Evolutionary conservation across 2,888 invertebrate genomes (phyloP), one percentile per base, ranked within the genome.

Genomic region (Oxystoma pomonae): DNA sequence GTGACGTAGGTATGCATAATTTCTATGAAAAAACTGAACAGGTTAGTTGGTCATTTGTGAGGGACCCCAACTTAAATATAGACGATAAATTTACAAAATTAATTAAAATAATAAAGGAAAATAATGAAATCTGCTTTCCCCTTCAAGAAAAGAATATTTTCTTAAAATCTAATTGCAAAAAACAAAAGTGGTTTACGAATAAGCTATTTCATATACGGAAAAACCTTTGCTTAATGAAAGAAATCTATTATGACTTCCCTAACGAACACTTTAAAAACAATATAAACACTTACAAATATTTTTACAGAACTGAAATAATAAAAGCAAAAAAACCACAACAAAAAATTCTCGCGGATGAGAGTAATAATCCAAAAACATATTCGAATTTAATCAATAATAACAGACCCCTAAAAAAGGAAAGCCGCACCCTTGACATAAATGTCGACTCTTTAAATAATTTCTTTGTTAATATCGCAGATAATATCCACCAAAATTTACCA

Each of bases 231-330:
- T 16, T 53, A 19, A 53, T 53, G 53, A 53, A 53, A n/a, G 16
- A 53, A 19, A 5, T 53, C 5, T 17, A 53, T 19, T 16, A 53
- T 53, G 53, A 53, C 53, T 53, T 17, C 53, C 53, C 53, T 5
- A 53, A 53, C n/a, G 5, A 5, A 9, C 7, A 53, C 3, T 16
- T 53, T 3, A 53, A 16, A 53, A 53, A 19, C 5, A 53, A 53
- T n/a, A 53, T 53, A 17, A 53, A 53, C 5, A 53, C 17, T 5
- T 53, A 53, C 53, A 53, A 53, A 5, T 9, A 53, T 16, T 53
- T 53, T n/a, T 53, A 53, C n/a, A 53, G n/a, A 53, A 53, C 5
- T 53, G 53, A 53, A 53, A 53, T 53, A 53, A 53, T n/a, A n/a
- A 19, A 53, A 53, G 19, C 5, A 5, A n/a, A 53, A 53, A 53